Conservation (phyloP, 2,797 vertebrate species). For the Crypturellus tataupa region DNA sequence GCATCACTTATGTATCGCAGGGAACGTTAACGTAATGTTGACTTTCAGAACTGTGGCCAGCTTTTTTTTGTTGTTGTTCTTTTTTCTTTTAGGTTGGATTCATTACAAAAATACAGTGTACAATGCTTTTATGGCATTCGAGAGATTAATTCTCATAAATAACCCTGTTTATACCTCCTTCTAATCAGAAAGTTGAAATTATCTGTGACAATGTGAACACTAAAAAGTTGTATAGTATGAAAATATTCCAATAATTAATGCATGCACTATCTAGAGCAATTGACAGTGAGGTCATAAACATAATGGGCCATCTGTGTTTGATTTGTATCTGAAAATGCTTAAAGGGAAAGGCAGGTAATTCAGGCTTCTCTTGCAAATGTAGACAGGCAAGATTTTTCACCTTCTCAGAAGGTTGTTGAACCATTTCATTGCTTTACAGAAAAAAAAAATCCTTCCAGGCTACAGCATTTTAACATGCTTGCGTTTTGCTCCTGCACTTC, state of each 20-base stretch:
- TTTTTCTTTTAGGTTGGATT: background rate
- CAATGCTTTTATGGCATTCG: slow-evolving; percentile 57
- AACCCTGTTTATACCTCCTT: slow-evolving; percentile 68
- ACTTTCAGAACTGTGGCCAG: slow-evolving; percentile 62
- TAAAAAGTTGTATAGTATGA: slow-evolving; percentile 81
- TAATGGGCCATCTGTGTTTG: slow-evolving; percentile 84
- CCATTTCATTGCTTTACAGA: slow-evolving; percentile 44
- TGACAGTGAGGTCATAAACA: slow-evolving; percentile 83
- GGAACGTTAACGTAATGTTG: slow-evolving; percentile 68
- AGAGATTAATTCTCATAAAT: slow-evolving; percentile 79
- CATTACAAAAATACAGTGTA: background rate
- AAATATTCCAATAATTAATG: slow-evolving; percentile 86
- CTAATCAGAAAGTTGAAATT: slow-evolving; percentile 81
- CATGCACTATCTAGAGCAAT: slow-evolving; percentile 80
- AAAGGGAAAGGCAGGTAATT: slow-evolving; percentile 83
- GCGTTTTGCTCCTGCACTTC: slow-evolving; percentile 16
- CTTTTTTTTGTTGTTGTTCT: background rate
- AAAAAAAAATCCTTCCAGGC: background rate
- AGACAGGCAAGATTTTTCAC: slow-evolving; percentile 68
- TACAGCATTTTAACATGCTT: background rate
- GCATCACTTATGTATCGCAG: slow-evolving; percentile 70
- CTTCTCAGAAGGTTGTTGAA: slow-evolving; percentile 53
- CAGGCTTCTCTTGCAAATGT: slow-evolving; percentile 68
- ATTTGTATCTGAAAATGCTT: slow-evolving; percentile 81
- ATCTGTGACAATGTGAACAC: slow-evolving; percentile 75